phyloP scores from a whole-genome alignment of 1,140 invertebrate genomes.

The Microplitis mediator region DNA sequence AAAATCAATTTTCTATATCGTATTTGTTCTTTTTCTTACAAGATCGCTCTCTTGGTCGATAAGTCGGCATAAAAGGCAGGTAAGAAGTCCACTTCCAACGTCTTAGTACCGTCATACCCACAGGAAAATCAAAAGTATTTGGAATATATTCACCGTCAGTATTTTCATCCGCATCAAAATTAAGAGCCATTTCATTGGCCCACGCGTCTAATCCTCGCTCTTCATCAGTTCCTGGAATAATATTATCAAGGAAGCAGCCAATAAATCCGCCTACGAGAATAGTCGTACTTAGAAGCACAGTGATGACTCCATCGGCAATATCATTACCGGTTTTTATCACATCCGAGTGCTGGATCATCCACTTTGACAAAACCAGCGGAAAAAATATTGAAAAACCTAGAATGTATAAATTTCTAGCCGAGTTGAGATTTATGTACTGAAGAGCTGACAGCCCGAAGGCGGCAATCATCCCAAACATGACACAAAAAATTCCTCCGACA shows the following conservation, averaged over 20 bases:
- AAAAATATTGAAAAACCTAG: constrained; percentile 88
- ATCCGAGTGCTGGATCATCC: constrained; percentile 72
- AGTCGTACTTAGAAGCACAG: constrained; percentile 80
- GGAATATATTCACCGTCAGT: constrained; percentile 42
- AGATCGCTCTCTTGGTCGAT: constrained; percentile 55
- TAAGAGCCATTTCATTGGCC: constrained; percentile 73
- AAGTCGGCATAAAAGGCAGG: constrained; percentile 73
- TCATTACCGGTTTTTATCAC: constrained; percentile 74
- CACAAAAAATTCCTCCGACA: constrained; percentile 85
- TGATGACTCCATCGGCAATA: constrained; percentile 75
- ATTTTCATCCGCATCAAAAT: constrained; percentile 54
- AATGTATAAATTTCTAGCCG: constrained; percentile 83
- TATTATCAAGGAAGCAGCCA: constrained; percentile 83
- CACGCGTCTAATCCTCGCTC: constrained; percentile 74
- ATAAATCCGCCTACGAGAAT: constrained; percentile 83
- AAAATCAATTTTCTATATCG: constrained; percentile 1
- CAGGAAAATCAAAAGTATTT: constrained; percentile 76
- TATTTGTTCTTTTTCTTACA: constrained; percentile 5
- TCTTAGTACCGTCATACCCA: constrained; percentile 70
- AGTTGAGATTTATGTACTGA: constrained; percentile 82
- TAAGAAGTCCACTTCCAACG: constrained; percentile 73
- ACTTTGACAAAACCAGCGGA: constrained; percentile 78
- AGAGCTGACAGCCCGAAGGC: constrained; percentile 83
- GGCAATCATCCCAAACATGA: constrained; percentile 87
- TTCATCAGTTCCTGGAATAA: constrained; percentile 77